These are phyloP conservation scores for Gasteruption jaculator DNA, from an alignment of 2,888 invertebrate species.

Conservation along the genomic window DNA sequence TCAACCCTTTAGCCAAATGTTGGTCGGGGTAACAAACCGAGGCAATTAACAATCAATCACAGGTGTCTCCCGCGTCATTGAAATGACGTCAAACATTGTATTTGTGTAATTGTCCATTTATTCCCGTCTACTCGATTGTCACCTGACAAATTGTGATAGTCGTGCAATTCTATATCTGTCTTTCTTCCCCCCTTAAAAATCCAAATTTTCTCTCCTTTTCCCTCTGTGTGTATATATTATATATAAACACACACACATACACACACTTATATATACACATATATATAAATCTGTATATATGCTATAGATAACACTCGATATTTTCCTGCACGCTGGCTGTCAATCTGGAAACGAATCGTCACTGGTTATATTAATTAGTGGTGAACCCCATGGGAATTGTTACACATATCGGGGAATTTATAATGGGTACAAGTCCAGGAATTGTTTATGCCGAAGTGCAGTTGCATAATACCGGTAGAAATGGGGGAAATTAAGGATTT, in stretches of 20 bases:
- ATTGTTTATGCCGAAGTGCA: too few relatives aligned
- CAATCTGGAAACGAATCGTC: conserved; percentile 48
- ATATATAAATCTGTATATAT: conserved; percentile 3
- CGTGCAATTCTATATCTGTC: conserved; percentile 6
- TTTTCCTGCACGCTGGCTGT: conserved; percentile 39
- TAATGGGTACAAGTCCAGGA: too few relatives aligned
- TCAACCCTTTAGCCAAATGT: conserved; percentile 21
- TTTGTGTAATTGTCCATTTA: conserved; percentile 53
- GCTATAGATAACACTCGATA: background rate
- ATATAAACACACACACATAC: too few relatives aligned
- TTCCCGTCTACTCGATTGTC: conserved; percentile 49
- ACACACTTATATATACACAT: background rate
- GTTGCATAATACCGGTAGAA: too few relatives aligned
- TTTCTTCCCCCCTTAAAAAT: conserved; percentile 11
- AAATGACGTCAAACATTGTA: conserved; percentile 52
- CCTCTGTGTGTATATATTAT: conserved; percentile 2
- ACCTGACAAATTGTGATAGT: conserved; percentile 48
- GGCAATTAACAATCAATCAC: conserved; percentile 53
- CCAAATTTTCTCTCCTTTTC: conserved; percentile 5
- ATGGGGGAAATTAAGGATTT: too few relatives aligned
- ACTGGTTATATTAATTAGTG: conserved; percentile 50
- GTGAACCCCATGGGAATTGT: conserved; percentile 42
- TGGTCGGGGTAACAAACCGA: conserved; percentile 49
- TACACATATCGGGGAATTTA: too few relatives aligned
- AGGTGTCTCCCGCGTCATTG: conserved; percentile 51